These are phyloP conservation scores for Lytechinus variegatus DNA, from an alignment of 35 echinoderm and acorn worm species.

Conservation along the genomic window DNA sequence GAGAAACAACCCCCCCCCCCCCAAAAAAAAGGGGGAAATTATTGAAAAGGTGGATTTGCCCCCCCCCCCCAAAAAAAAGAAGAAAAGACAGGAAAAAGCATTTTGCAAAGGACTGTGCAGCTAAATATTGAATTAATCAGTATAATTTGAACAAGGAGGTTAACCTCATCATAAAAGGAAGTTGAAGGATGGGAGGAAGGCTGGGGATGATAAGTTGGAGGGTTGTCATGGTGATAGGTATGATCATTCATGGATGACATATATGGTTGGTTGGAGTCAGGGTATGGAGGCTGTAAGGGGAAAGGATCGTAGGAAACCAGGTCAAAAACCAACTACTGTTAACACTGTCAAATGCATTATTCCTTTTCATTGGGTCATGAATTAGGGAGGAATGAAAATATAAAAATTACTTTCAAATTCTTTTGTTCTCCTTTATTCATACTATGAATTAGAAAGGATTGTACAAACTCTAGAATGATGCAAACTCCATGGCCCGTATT, in stretches of 20 bases:
- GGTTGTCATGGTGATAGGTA: conserved; percentile 31
- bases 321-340: neutral
- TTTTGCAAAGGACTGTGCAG: too few relatives aligned
- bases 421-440: neutral
- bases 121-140: neutral
- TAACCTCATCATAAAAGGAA: neutral
- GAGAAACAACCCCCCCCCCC: too few relatives aligned
- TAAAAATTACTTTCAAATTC: neutral
- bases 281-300: neutral
- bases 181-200: neutral
- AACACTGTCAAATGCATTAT: neutral
- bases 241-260: neutral
- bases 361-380: too few relatives aligned
- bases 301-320: neutral
- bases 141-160: neutral
- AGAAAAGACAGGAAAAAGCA: too few relatives aligned
- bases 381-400: too few relatives aligned
- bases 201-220: neutral
- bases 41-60: too few relatives aligned
- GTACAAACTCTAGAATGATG: neutral
- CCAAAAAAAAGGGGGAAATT: too few relatives aligned
- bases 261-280: neutral
- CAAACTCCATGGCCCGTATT: too few relatives aligned
- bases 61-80: too few relatives aligned
- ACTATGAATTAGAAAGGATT: neutral